Conservation (phyloP, 2,113 vertebrate genomes). For the Pseudopodoces humilis region DNA sequence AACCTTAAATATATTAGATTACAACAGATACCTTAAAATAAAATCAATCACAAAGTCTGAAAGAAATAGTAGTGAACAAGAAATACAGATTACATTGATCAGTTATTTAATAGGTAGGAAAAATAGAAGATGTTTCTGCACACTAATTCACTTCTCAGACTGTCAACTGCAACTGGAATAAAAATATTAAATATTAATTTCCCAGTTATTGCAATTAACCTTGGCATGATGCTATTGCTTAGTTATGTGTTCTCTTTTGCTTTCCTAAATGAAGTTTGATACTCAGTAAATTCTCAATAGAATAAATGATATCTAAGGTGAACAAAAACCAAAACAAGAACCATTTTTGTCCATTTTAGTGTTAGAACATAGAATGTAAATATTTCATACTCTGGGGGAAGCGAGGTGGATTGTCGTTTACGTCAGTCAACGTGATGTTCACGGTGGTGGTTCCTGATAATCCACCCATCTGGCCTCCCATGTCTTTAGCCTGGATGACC, state of each 20-base stretch:
- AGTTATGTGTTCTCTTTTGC: neutral
- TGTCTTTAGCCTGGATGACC: constrained; percentile 97
- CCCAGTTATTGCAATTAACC: neutral
- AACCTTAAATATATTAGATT: neutral
- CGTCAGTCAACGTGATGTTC: constrained; percentile 90
- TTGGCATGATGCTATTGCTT: neutral
- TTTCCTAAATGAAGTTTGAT: neutral
- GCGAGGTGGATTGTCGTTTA: constrained; percentile 93
- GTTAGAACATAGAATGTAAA: constrained; percentile 9
- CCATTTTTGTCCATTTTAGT: neutral
- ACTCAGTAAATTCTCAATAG: neutral
- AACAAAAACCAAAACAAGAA: neutral
- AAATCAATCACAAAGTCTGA: neutral
- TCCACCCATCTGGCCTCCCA: constrained; percentile 97
- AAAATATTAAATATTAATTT: neutral
- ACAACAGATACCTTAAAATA: neutral
- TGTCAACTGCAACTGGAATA: neutral
- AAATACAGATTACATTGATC: neutral
- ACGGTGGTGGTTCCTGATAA: constrained; percentile 92
- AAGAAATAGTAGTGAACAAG: neutral
- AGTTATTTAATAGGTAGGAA: neutral
- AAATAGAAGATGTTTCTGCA: neutral
- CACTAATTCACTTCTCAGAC: neutral
- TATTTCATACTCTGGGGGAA: constrained; percentile 89
- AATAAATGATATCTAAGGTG: neutral